phyloP scores from a whole-genome alignment of 2,888 invertebrate species.

The Brachyopa scutellaris region DNA sequence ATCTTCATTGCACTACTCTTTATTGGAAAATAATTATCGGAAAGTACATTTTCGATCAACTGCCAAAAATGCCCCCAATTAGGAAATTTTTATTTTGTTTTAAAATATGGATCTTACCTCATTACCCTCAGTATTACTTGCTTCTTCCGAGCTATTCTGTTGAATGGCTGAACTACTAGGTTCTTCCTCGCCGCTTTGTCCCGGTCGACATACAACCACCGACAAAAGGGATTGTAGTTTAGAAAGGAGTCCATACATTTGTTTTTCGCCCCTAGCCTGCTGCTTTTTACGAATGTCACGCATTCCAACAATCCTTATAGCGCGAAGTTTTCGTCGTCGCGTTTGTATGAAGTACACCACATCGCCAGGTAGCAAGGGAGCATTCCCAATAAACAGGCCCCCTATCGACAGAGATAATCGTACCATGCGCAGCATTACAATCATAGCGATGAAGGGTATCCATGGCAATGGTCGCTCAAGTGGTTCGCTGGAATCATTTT shows the following conservation, averaged over 20 bases:
- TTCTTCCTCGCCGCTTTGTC: constrained; percentile 68
- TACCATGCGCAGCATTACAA: constrained; percentile 77
- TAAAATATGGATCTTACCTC: constrained; percentile 19
- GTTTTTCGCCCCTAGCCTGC: constrained; percentile 40
- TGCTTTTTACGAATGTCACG: constrained; percentile 75
- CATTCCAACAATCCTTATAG: constrained; percentile 77
- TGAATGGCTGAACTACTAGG: neutral
- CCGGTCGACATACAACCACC: constrained; percentile 77
- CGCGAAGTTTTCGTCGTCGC: constrained; percentile 78
- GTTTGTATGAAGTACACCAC: constrained; percentile 79
- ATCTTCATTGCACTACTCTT: no score
- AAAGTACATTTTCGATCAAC: no score
- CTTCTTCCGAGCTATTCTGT: neutral
- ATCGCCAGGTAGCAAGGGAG: constrained; percentile 76
- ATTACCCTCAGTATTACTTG: neutral
- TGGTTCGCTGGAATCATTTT: constrained; percentile 41
- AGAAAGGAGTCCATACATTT: constrained; percentile 57
- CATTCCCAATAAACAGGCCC: constrained; percentile 77
- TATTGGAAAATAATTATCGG: no score
- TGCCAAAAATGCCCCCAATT: no score
- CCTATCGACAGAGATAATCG: constrained; percentile 77
- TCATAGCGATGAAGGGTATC: constrained; percentile 78
- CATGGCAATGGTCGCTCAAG: constrained; percentile 79
- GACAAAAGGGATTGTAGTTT: constrained; percentile 75
- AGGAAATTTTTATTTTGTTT: no score